Evolutionary conservation across 2,797 vertebrate genomes (phyloP), one percentile per base, ranked within the genome.

Genomic region (Adrianichthys oophorus): DNA sequence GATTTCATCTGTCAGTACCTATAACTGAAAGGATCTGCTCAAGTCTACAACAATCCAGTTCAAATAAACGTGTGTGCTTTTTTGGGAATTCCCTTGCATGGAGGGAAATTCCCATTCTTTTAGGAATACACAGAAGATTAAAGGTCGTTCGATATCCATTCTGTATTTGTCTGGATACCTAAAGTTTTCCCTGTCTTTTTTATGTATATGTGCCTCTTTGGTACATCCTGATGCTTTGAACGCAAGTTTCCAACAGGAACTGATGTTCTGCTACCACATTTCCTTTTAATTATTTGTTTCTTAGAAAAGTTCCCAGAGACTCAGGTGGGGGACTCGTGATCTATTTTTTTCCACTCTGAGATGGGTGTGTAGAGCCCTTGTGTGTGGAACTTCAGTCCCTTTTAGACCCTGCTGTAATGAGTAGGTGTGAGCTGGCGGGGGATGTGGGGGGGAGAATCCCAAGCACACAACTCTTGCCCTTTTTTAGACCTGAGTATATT

Each of bases 101-200:
- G 73, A 83, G 52, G 89, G 92, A 90, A 90, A 92, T 85, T 90
- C 90, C 91, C 91, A 89, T 57, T 90, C 87, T 79, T 88, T 90
- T 86, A 86, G 76, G 84, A 86, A 89, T 87, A 83, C 72, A 82
- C 74, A 77, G 63, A 70, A 87, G 87, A 92, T 92, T 91, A 91
- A 89, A 90, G 87, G 82, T 74, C 45, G 42, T 41, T 77, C 82
- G 32, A 63, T 83, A 83, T 88, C 79, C 65, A 51, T 83, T 81
- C 78, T 80, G 74, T 70, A 44, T 82, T 75, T 83, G 68, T 73
- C 66, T 87, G 85, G 85, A 78, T 79, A 76, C 48, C 61, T 80
- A 62, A 64, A 62, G 65, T 65, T 74, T 68, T 72, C 50, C 56
- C 57, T 61, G 21, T 56, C 54, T 37, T 37, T 62, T 70, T 60